phyloP scores from a whole-genome alignment of 2,888 invertebrate species.

The Drosophila ustulata region DNA sequence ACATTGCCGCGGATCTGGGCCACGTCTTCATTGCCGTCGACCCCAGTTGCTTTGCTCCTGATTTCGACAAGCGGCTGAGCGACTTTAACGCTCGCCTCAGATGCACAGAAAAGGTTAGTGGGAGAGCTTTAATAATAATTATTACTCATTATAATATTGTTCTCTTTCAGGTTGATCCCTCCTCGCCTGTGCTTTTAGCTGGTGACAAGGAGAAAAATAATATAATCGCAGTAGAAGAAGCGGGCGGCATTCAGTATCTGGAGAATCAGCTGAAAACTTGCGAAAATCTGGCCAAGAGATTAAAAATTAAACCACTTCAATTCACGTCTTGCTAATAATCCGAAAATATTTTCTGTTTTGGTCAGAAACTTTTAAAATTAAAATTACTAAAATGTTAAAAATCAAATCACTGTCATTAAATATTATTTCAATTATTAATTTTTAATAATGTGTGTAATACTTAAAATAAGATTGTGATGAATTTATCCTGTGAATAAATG shows the following conservation, averaged over 20 bases:
- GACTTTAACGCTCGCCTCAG: slow-evolving; percentile 89
- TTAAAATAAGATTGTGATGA: too few species aligned
- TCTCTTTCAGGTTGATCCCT: slow-evolving; percentile 86
- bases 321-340: neutral
- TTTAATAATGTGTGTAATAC: neutral
- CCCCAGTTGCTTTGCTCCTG: slow-evolving; percentile 92
- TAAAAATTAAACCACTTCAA: neutral
- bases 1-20: slow-evolving; percentile 91
- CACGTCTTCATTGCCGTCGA: slow-evolving; percentile 96
- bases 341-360: too few species aligned
- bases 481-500: too few species aligned
- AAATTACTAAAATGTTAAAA: too few species aligned
- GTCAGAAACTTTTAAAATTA: too few species aligned
- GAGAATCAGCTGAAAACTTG: slow-evolving; percentile 3
- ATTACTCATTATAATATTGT: neutral
- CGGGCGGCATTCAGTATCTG: slow-evolving; percentile 9
- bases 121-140: too few species aligned
- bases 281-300: neutral
- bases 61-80: slow-evolving; percentile 90
- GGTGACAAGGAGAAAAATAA: slow-evolving; percentile 93
- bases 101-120: too few species aligned
- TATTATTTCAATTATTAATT: too few species aligned
- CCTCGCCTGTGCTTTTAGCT: slow-evolving; percentile 90
- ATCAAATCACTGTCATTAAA: too few species aligned
- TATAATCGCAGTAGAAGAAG: slow-evolving; percentile 84